Evolutionary conservation across 2,797 vertebrate genomes (phyloP).

Genomic region (Hipposideros larvatus): DNA sequence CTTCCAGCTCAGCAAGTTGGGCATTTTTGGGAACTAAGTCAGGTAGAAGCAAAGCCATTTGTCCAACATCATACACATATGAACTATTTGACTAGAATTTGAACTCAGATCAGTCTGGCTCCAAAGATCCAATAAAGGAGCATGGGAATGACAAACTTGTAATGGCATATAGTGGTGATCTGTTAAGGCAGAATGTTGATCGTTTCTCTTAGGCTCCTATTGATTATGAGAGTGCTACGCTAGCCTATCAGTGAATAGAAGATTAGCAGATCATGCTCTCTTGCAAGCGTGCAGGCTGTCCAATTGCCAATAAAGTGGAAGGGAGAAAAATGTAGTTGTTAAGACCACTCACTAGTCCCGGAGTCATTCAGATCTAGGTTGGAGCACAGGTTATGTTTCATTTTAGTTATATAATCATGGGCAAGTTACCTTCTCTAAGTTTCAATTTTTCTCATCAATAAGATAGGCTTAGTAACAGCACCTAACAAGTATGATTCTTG

Average conservation of each 20-base stretch:
- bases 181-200: background rate
- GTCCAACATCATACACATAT: background rate
- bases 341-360: background rate
- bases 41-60: background rate
- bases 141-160: background rate
- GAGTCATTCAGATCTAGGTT: background rate
- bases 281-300: background rate
- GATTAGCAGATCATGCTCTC: background rate
- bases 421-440: background rate
- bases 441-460: background rate
- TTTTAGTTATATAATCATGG: background rate
- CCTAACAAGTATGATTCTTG: background rate
- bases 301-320: background rate
- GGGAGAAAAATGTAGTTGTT: background rate
- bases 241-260: background rate
- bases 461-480: background rate
- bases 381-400: background rate
- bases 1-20: background rate
- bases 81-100: background rate
- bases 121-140: background rate
- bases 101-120: background rate
- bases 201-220: background rate
- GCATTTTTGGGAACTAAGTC: background rate
- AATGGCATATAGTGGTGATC: background rate
- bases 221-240: background rate